Evolutionary conservation across 1,140 invertebrate genomes (phyloP).

Genomic region (Sesamia nonagrioides): DNA sequence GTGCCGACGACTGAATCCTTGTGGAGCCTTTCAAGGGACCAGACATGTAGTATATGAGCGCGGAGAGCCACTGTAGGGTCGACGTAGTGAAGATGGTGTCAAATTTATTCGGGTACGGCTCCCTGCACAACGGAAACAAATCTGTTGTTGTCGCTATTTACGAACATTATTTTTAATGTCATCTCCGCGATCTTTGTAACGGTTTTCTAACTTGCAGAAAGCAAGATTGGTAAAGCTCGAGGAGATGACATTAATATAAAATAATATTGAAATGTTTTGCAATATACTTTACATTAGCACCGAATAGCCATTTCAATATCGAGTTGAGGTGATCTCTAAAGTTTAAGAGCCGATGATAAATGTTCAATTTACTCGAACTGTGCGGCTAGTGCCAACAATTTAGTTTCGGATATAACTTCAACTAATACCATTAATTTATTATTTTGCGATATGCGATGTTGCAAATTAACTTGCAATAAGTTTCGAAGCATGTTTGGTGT

Average conservation of each 20-base stretch:
- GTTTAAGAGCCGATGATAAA: conserved; percentile 10
- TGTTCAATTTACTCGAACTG: conserved; percentile 20
- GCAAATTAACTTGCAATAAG: conserved; percentile 24
- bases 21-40: conserved; percentile 57
- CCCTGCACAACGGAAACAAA: conserved; percentile 40
- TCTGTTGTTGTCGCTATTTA: too few relatives aligned
- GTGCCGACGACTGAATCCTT: conserved; percentile 59
- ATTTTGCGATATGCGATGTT: conserved; percentile 40
- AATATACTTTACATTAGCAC: neutral
- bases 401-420: conserved; percentile 22
- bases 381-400: conserved; percentile 20
- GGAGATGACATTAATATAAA: too few relatives aligned
- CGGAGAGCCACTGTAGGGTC: conserved; percentile 67
- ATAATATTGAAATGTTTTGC: neutral
- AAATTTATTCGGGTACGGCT: conserved; percentile 45
- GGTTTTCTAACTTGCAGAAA: too few relatives aligned
- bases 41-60: conserved; percentile 53
- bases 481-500: conserved; percentile 28
- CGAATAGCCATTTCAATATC: neutral
- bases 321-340: neutral
- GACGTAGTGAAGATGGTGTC: conserved; percentile 57
- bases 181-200: neutral
- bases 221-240: too few relatives aligned
- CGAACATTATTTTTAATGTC: too few relatives aligned
- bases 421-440: conserved; percentile 38